Conservation (phyloP, 92 coral and sea anemone genomes). For the Porites cylindrica region DNA sequence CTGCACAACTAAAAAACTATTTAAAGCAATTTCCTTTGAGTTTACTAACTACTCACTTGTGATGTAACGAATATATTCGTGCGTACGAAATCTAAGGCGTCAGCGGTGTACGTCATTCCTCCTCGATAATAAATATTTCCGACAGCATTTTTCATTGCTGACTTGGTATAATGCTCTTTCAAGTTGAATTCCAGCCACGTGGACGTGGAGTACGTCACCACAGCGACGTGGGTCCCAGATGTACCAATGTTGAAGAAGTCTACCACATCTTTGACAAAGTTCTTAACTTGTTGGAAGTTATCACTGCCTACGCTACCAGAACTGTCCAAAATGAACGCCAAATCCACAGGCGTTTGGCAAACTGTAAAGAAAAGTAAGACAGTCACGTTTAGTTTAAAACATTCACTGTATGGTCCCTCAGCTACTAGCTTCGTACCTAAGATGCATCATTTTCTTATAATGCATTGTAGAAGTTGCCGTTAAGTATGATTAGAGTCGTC, state of each 20-base stretch:
- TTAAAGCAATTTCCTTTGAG: too few relatives aligned
- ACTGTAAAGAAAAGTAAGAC: conserved; percentile 55
- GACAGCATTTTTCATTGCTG: conserved; percentile 76
- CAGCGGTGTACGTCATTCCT: conserved; percentile 91
- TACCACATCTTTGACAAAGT: conserved; percentile 84
- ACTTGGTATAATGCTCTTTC: conserved; percentile 67
- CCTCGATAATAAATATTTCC: conserved; percentile 62
- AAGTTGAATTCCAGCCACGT: conserved; percentile 74
- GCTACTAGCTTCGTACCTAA: too few relatives aligned
- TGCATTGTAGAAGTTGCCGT: too few relatives aligned
- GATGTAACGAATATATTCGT: conserved; percentile 38
- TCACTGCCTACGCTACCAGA: conserved; percentile 88
- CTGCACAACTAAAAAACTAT: too few relatives aligned
- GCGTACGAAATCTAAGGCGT: conserved; percentile 76
- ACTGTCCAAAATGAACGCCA: conserved; percentile 88
- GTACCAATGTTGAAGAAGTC: conserved; percentile 95
- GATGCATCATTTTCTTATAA: too few relatives aligned
- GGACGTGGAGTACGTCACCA: conserved; percentile 75
- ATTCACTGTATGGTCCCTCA: too few relatives aligned
- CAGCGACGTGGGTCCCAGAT: conserved; percentile 88
- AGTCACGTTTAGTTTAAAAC: too few relatives aligned
- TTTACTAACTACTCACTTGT: conserved; percentile 13
- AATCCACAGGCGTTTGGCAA: conserved; percentile 95
- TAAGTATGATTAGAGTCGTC: too few relatives aligned
- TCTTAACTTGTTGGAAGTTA: conserved; percentile 79